phyloP scores from a whole-genome alignment of 2,888 invertebrate genomes.

The Dynastes grantii region DNA sequence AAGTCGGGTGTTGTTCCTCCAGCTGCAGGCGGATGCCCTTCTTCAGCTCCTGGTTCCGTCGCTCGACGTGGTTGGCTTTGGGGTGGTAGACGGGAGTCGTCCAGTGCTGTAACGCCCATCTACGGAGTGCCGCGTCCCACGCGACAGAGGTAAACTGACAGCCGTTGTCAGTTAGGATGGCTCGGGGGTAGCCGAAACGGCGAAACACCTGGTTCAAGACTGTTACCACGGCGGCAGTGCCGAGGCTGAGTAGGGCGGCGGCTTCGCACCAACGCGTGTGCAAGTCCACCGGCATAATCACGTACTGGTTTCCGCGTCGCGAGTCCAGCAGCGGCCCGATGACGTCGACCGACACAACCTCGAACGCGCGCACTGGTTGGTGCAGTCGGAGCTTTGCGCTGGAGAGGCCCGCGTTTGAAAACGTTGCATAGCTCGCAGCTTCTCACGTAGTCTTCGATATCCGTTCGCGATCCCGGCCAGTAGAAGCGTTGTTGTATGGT shows the following conservation, averaged over 20 bases:
- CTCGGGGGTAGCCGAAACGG: neutral
- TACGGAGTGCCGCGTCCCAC: neutral
- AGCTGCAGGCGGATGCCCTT: conserved; percentile 45
- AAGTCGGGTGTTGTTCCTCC: neutral
- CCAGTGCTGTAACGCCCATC: conserved; percentile 42
- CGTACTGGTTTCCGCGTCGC: neutral
- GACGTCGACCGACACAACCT: conserved; percentile 39
- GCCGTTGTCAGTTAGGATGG: neutral
- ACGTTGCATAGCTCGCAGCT: conserved; percentile 26
- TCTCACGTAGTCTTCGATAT: neutral
- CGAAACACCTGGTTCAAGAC: neutral
- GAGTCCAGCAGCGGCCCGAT: neutral
- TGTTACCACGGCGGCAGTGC: neutral
- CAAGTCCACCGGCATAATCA: neutral
- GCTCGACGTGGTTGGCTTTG: conserved; percentile 56
- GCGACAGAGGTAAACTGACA: neutral
- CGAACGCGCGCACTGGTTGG: neutral
- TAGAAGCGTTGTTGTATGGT: conserved; percentile 30
- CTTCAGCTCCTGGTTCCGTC: conserved; percentile 59
- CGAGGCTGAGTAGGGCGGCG: neutral
- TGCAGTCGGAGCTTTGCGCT: neutral
- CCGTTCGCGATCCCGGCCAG: conserved; percentile 16
- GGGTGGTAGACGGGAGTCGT: conserved; percentile 58
- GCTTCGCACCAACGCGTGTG: neutral
- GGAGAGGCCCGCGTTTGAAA: conserved; percentile 13